Evolutionary conservation across 2,888 invertebrate genomes (phyloP).

Genomic region (Andrena bicolor): DNA sequence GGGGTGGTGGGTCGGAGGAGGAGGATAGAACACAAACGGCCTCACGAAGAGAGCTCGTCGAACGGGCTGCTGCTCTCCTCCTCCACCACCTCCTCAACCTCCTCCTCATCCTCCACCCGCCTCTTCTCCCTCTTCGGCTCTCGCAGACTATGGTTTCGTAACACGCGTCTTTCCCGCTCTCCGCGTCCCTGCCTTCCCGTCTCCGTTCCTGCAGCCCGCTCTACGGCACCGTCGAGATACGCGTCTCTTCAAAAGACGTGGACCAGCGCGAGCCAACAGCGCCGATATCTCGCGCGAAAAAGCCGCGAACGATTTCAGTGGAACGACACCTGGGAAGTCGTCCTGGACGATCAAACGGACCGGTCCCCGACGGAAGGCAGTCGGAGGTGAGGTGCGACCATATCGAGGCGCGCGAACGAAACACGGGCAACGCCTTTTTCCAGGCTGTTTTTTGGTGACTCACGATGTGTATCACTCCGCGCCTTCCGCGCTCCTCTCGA

Average conservation of each 20-base stretch:
- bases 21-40: constrained; percentile 70
- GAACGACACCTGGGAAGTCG: neutral
- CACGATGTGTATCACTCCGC: neutral
- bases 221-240: constrained; percentile 39
- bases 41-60: constrained; percentile 76
- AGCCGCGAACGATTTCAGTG: neutral
- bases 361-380: neutral
- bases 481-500: constrained; percentile 11
- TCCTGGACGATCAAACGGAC: neutral
- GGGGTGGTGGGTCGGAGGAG: constrained; percentile 49
- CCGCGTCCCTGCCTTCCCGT: constrained; percentile 43
- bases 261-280: constrained; percentile 9
- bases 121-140: constrained; percentile 44
- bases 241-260: constrained; percentile 62
- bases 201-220: constrained; percentile 45
- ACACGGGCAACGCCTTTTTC: constrained; percentile 32
- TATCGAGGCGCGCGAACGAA: constrained; percentile 26
- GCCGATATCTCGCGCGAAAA: neutral
- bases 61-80: constrained; percentile 75
- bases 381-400: neutral
- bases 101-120: constrained; percentile 64
- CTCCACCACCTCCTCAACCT: constrained; percentile 64
- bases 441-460: constrained; percentile 29
- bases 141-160: constrained; percentile 80
- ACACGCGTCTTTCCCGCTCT: constrained; percentile 72